These are phyloP conservation scores for Poicephalus gulielmi DNA, from an alignment of 2,113 vertebrate species.

Conservation along the genomic window DNA sequence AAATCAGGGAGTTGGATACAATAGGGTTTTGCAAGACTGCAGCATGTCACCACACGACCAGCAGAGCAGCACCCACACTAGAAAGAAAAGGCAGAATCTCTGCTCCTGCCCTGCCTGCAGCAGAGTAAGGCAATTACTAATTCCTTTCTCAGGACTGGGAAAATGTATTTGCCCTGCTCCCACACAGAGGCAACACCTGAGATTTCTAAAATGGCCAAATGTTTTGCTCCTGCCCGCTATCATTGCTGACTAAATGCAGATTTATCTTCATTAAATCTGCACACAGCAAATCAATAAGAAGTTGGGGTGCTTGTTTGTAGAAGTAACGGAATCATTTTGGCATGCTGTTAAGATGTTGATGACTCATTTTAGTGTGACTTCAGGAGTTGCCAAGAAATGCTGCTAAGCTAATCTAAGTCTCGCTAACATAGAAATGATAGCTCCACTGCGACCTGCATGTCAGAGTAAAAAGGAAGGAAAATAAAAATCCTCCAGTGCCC, in stretches of 20 bases:
- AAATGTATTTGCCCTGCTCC: background rate
- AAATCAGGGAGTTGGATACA: background rate
- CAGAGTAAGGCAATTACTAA: background rate
- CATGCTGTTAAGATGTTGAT: slow-evolving; percentile 19
- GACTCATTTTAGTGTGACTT: slow-evolving; percentile 40
- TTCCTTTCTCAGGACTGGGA: background rate
- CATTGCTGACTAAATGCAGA: background rate
- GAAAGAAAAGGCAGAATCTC: background rate
- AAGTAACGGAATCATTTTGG: background rate
- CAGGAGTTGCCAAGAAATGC: slow-evolving; percentile 10
- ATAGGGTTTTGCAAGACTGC: background rate
- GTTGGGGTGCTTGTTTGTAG: slow-evolving; percentile 47
- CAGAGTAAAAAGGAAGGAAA: slow-evolving; percentile 11
- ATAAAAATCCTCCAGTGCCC: background rate
- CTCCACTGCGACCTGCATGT: background rate
- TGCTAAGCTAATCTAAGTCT: background rate
- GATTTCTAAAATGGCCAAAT: background rate
- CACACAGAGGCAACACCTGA: background rate
- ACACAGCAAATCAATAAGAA: slow-evolving; percentile 48
- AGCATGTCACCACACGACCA: background rate
- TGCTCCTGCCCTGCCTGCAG: background rate
- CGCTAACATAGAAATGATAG: slow-evolving; percentile 16
- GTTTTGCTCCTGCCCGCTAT: background rate
- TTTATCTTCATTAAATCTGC: slow-evolving; percentile 60
- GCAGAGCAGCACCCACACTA: background rate